Evolutionary conservation across 2,797 vertebrate species (phyloP).

Genomic region (Muraenolepis orangiensis): DNA sequence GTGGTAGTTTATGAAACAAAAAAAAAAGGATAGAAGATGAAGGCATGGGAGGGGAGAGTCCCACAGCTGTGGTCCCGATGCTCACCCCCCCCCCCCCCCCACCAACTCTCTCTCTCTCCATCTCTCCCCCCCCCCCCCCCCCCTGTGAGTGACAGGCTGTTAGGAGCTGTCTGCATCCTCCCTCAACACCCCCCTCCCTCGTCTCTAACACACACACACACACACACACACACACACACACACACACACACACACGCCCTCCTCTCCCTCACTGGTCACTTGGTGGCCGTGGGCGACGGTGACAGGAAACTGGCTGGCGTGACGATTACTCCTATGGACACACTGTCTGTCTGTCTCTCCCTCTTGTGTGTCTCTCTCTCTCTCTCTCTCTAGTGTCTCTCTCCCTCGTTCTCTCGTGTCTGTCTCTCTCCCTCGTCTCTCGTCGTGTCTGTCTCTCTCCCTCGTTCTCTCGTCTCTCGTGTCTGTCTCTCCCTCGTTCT

Average conservation of each 20-base stretch:
- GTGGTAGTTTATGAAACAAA: no score
- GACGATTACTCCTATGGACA: slow-evolving; percentile 50
- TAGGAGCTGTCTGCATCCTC: slow-evolving; percentile 51
- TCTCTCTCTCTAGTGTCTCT: no score
- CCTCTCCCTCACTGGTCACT: slow-evolving; percentile 42
- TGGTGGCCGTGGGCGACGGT: slow-evolving; percentile 54
- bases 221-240: no score
- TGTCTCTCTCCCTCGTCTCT: no score
- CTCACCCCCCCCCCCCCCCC: slow-evolving; percentile 7
- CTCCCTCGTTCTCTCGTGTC: no score
- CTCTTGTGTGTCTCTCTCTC: no score
- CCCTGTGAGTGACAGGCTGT: slow-evolving; percentile 56
- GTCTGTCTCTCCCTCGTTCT: no score
- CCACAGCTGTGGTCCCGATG: slow-evolving; percentile 17
- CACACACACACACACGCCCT: not conserved
- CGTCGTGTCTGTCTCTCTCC: no score
- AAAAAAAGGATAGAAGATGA: not conserved
- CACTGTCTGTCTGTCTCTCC: not conserved
- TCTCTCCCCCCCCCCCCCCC: slow-evolving; percentile 6
- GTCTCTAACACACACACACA: no score
- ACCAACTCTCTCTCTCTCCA: no score
- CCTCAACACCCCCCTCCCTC: not conserved
- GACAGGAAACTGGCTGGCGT: slow-evolving; percentile 42
- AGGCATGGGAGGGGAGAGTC: not conserved
- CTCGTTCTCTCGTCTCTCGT: no score